Evolutionary conservation across 2,113 vertebrate genomes (phyloP), one percentile per base, ranked within the genome.

Genomic region (Amblyornis subalaris): DNA sequence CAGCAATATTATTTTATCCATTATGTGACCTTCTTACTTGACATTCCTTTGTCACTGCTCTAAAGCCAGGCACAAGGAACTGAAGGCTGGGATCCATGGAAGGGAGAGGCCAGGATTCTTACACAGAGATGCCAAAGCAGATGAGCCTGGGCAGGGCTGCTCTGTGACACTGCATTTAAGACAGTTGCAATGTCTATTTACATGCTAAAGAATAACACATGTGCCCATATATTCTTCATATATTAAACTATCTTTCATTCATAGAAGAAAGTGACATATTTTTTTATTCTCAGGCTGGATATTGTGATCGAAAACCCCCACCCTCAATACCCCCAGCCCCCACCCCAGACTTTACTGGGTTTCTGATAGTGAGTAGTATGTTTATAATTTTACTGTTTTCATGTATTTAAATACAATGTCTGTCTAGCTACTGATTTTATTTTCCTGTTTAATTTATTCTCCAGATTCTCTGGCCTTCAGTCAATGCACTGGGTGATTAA

Each of bases 401-500:
- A 6, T 55, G 22, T 67, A 20, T 91, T 87, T 61, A 83, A 95
- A 55, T 70, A 45, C 7, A 60, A 66, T 53, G 14, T 54, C 61
- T 86, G 21, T 28, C 48, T 67, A 64, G 22, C 15, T 60, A 21
- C 33, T 78, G 42, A 58, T 76, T 94, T 92, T 92, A 74, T 89
- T 96, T 94, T 94, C 24, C 64, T 47, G 28, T 67, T 94, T 80
- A 91, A 83, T 90, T 88, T 90, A 78, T 88, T 92, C 51, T 83
- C 22, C 45, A 74, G 58, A 36, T 86, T 93, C 76, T 74, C 72
- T 72, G 35, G 60, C n/a, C 77, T 91, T 94, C 82, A 94, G 48
- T 96, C 77, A 84, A 76, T 95, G 70, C 60, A 66, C 38, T 72
- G 42, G 65, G 22, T 97, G 93, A 96, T 95, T 96, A 88, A 96